Conservation (phyloP, 1,140 invertebrate genomes). For the Kradibia gibbosae region DNA sequence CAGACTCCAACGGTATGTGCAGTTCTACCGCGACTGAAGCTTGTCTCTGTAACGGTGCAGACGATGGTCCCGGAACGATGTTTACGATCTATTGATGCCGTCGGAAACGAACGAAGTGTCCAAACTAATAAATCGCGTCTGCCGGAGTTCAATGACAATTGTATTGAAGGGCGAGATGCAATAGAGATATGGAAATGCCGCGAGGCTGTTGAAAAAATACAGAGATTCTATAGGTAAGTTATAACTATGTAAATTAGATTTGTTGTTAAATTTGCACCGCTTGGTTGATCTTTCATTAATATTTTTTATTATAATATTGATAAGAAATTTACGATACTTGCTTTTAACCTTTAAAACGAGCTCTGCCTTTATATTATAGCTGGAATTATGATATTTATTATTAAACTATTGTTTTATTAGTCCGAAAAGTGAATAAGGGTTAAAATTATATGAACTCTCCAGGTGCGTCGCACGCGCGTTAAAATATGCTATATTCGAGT, state of each 20-base stretch:
- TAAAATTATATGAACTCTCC: too few species aligned
- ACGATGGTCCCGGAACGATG: constrained; percentile 35
- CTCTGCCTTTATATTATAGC: too few species aligned
- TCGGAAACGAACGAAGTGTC: constrained; percentile 37
- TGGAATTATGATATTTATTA: too few species aligned
- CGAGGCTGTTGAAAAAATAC: constrained; percentile 61
- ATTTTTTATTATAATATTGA: too few species aligned
- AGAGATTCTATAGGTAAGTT: constrained; percentile 63
- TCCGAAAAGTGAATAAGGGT: too few species aligned
- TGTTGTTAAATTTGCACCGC: too few species aligned
- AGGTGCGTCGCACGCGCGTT: too few species aligned
- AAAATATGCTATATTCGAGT: too few species aligned
- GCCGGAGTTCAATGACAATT: constrained; percentile 43
- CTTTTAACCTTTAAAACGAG: too few species aligned
- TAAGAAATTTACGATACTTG: too few species aligned
- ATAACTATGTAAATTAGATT: background rate
- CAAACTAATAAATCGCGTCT: constrained; percentile 39
- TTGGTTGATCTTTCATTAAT: too few species aligned
- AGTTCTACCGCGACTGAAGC: constrained; percentile 23
- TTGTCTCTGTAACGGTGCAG: constrained; percentile 49
- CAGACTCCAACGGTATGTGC: constrained; percentile 69
- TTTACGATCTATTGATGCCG: background rate
- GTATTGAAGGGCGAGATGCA: constrained; percentile 23
- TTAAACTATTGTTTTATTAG: too few species aligned
- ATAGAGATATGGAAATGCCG: constrained; percentile 25